Evolutionary conservation across 2,888 invertebrate genomes (phyloP), one percentile per base, ranked within the genome.

Genomic region (Criorhina ranunculi): DNA sequence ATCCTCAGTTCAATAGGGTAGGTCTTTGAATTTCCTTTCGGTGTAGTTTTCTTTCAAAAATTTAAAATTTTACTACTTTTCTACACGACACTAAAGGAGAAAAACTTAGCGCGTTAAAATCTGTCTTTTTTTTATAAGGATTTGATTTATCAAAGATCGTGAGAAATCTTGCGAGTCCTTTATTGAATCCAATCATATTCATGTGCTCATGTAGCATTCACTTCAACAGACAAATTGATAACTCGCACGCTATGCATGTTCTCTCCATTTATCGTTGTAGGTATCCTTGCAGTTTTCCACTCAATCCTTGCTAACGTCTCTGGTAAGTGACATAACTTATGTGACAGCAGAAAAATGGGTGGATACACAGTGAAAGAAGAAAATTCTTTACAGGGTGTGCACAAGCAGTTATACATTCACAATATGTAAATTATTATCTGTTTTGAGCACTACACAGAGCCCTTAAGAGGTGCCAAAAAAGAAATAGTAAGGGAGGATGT

Each of bases 361-460:
- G 11, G 37, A 51, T 35, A 57, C 29, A 53, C 62, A 37, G 51
- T 62, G 12, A 53, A 49, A 72, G 35, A 57, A 19, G n/a, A 29
- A 66, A 76, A 46, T 57, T 66, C 57, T 31, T 76, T 31, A 17
- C 55, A 46, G 19, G 8, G 8, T 29, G 33, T 37, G 19, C 40
- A 12, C 31, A 73, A 73, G 72, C 57, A 62, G 66, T 67, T 83
- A 60, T 62, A 64, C 57, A 73, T 64, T 7, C 24, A 78, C 66
- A 82, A 77, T 62, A 83, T 78, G 78, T 73, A 83, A 78, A 83
- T 78, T 73, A 78, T 73, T 62, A 82, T 82, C 69, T 64, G 37
- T 40, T 59, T 5, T 12, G 29, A 77, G 75, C 15, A 46, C 57
- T 31, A 57, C 37, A 57, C 19, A 72, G 17, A 60, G 17, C 64